Evolutionary conservation across 1,140 invertebrate species (phyloP).

Genomic region (Pararge aegeria): DNA sequence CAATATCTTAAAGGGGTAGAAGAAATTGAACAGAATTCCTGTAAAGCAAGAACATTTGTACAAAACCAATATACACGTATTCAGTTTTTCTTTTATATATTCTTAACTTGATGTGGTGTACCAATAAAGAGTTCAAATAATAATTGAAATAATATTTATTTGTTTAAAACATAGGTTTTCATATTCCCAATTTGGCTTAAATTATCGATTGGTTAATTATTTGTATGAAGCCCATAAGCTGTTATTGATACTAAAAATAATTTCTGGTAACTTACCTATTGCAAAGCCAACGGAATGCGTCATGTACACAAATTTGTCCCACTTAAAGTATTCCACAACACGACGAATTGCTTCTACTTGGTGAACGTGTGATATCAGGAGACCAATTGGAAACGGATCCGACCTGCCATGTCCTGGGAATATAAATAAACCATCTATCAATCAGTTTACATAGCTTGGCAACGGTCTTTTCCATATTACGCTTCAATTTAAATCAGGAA

Average conservation of each 20-base stretch:
- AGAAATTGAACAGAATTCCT: constrained; percentile 41
- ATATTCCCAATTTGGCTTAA: too few relatives aligned
- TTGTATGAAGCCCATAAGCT: too few relatives aligned
- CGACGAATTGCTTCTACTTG: constrained; percentile 75
- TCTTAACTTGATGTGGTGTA: too few relatives aligned
- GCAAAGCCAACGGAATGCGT: constrained; percentile 82
- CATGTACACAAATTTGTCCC: constrained; percentile 79
- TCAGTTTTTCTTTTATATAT: too few relatives aligned
- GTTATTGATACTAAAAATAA: too few relatives aligned
- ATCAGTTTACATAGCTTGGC: neutral
- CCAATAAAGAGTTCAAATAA: too few relatives aligned
- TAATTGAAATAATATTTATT: too few relatives aligned
- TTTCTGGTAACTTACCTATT: constrained; percentile 61
- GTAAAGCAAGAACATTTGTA: constrained; percentile 2
- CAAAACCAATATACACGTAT: neutral
- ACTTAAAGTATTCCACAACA: constrained; percentile 81
- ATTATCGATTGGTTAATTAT: too few relatives aligned
- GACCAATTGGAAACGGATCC: constrained; percentile 77
- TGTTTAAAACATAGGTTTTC: too few relatives aligned
- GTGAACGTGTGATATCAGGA: constrained; percentile 40
- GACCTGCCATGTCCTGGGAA: constrained; percentile 80
- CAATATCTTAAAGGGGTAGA: constrained; percentile 77
- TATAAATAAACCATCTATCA: neutral
- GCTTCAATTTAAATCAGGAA: too few relatives aligned
- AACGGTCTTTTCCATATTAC: too few relatives aligned